Conservation (phyloP, 2,888 invertebrate genomes). For the Polydrusus tereticollis region DNA sequence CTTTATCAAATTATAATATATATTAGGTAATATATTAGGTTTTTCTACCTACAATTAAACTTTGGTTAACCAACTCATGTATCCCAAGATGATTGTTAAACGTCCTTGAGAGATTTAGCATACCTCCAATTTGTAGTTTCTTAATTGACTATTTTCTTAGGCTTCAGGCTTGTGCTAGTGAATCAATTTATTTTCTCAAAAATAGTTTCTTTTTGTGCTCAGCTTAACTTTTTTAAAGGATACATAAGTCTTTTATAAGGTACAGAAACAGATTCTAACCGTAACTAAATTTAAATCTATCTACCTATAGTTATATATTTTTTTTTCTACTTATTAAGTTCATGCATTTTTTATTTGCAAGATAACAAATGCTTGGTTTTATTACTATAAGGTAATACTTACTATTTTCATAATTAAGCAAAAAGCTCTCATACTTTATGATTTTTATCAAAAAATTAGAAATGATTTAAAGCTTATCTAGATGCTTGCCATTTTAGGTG, state of each 20-base stretch:
- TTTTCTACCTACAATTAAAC: slow-evolving; percentile 60
- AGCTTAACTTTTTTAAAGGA: slow-evolving; percentile 54
- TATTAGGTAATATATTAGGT: slow-evolving; percentile 57
- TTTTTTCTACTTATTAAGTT: slow-evolving; percentile 57
- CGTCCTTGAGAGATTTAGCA: neutral
- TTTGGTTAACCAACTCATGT: slow-evolving; percentile 64
- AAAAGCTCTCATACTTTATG: slow-evolving; percentile 58
- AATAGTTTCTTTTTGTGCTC: slow-evolving; percentile 20
- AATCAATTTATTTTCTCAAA: slow-evolving; percentile 39
- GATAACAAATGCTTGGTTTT: slow-evolving; percentile 64
- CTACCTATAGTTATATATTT: slow-evolving; percentile 35
- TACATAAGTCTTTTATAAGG: slow-evolving; percentile 59
- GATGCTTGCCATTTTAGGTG: slow-evolving; percentile 26
- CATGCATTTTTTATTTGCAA: slow-evolving; percentile 63
- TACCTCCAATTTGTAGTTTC: slow-evolving; percentile 12
- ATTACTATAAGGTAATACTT: slow-evolving; percentile 52
- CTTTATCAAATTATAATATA: slow-evolving; percentile 61
- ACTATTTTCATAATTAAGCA: slow-evolving; percentile 57
- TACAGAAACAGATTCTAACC: slow-evolving; percentile 57
- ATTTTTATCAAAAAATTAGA: slow-evolving; percentile 34
- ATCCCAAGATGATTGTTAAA: slow-evolving; percentile 54
- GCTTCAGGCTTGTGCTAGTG: slow-evolving; percentile 53
- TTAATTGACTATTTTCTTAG: slow-evolving; percentile 40
- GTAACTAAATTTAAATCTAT: slow-evolving; percentile 48
- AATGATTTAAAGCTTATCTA: slow-evolving; percentile 24